Conservation (phyloP, 2,113 vertebrate species). For the Platichthys flesus region DNA sequence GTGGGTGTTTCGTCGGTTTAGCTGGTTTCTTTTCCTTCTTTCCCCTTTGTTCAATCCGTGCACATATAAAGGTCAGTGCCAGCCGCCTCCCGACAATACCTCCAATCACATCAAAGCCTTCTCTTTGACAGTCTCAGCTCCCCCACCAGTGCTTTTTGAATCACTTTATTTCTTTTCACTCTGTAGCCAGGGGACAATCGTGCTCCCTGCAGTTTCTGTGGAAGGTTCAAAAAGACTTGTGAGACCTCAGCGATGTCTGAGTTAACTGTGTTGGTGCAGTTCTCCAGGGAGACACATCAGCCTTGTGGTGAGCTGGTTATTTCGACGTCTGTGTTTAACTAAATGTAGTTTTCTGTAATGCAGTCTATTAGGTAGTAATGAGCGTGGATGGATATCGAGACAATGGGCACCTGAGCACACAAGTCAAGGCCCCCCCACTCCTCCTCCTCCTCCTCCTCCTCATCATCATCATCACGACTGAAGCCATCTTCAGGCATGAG, state of each 20-base stretch:
- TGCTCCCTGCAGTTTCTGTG: slow-evolving; percentile 16
- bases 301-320: neutral
- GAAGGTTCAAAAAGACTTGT: slow-evolving; percentile 29
- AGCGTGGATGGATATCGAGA: too few species aligned
- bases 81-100: slow-evolving; percentile 31
- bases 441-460: too few species aligned
- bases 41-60: slow-evolving; percentile 38
- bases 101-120: slow-evolving; percentile 41
- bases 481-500: too few species aligned
- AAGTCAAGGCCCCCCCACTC: too few species aligned
- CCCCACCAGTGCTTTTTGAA: slow-evolving; percentile 46
- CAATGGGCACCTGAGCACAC: too few species aligned
- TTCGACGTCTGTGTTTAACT: neutral
- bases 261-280: slow-evolving; percentile 3
- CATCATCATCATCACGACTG: too few species aligned
- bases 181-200: slow-evolving; percentile 17
- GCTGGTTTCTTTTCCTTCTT: neutral
- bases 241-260: slow-evolving; percentile 27
- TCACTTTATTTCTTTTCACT: slow-evolving; percentile 18
- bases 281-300: slow-evolving; percentile 1
- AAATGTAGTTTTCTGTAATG: neutral
- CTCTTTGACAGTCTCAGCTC: slow-evolving; percentile 42
- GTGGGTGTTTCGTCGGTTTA: slow-evolving; percentile 27
- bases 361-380: too few species aligned
- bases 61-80: slow-evolving; percentile 52